Base-by-base conservation (phyloP, 2,888 invertebrate genomes). In the Patella depressa region DNA sequence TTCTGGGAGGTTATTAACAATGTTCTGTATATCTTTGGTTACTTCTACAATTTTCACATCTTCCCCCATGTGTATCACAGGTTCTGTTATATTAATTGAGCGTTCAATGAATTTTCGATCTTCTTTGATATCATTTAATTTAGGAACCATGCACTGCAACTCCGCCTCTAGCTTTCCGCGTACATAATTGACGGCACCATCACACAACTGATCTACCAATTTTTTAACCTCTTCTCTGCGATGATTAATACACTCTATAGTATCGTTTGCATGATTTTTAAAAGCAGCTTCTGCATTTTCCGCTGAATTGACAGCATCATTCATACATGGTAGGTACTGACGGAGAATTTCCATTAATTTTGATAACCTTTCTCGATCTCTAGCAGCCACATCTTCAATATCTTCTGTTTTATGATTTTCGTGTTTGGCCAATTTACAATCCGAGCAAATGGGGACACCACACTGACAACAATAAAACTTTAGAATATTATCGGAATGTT, bases 391-490 rank as follows among this genome's bases (percentile, higher is more conserved):
- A 53, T 76, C 73, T 15, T 65, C 57, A 19, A 76, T 76, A 59
- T 76, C 76, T 19, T 72, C 72, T 53, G 76, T 73, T 9, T 53
- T n/a, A 65, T 76, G 76, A 59, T 71, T 54, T 59, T 76, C 72
- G 15, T 76, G 76, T 7, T 17, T 34, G 4, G 76, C 73, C 72
- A 72, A 73, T 53, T 73, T 57, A 65, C 76, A 76, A 69, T 76
- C 76, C 1, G 19, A n/a, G 17, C 76, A 76, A 45, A 72, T 55
- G 1, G 76, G 76, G n/a, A 65, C 72, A 53, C 53, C 24, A 29
- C 76, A 76, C 11, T 53, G 1, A 17, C 59, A 53, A 65, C 76
- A 76, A 73, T 73, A 76, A 54, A 76, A 76, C 65, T 76, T 76
- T 15, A 76, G 59, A 53, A 72, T 73, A 53, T 65, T 57, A 19